Evolutionary conservation across 2,113 vertebrate genomes (phyloP).

Genomic region (Circaetus cinerascens): DNA sequence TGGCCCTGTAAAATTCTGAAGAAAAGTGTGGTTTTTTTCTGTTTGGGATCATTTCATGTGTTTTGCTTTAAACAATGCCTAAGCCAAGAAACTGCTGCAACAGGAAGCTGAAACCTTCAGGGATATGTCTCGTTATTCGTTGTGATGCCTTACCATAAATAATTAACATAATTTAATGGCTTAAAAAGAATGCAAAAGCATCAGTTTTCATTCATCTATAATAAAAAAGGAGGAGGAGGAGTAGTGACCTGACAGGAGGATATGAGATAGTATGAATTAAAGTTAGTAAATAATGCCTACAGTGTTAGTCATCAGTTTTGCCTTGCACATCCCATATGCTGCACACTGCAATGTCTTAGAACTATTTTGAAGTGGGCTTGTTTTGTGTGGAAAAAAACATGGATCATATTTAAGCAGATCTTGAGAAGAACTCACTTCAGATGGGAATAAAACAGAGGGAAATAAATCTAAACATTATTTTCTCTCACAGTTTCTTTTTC

Average conservation of each 20-base stretch:
- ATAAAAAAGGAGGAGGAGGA: constrained; percentile 5
- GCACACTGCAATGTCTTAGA: not conserved
- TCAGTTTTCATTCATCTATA: constrained; percentile 20
- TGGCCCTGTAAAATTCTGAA: not conserved
- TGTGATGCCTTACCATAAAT: not conserved
- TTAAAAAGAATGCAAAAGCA: constrained; percentile 34
- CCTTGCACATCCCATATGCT: not conserved
- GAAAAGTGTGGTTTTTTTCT: fast-evolving
- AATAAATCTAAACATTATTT: not conserved
- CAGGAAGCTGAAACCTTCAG: not conserved
- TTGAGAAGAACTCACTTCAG: not conserved
- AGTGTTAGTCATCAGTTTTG: constrained; percentile 35
- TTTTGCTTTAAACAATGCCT: not conserved
- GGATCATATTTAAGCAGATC: not conserved
- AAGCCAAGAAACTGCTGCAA: not conserved
- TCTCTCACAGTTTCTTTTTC: not conserved
- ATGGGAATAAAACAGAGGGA: not conserved
- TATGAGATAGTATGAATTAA: constrained; percentile 31
- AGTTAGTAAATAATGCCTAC: constrained; percentile 35
- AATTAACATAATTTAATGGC: constrained; percentile 33
- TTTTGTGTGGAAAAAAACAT: not conserved
- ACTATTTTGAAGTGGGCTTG: not conserved
- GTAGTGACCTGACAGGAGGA: constrained; percentile 13
- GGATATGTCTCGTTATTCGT: fast-evolving
- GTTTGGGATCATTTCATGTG: not conserved